phyloP scores from a whole-genome alignment of 2,113 vertebrate genomes.

The Melanocharis versteri region DNA sequence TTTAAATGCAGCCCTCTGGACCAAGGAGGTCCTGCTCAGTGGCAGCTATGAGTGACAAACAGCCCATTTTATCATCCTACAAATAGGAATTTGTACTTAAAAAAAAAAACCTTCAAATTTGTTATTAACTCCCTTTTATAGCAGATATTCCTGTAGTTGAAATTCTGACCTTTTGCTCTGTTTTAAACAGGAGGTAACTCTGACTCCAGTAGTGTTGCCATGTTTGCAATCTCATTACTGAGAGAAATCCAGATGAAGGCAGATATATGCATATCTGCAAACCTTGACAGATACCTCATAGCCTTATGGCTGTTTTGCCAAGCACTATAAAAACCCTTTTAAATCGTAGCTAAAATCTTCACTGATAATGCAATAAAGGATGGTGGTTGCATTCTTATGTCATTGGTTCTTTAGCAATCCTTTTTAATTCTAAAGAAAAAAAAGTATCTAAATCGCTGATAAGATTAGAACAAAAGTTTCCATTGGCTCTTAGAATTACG shows the following conservation, averaged over 20 bases:
- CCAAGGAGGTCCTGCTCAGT: background rate
- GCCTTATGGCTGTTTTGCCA: background rate
- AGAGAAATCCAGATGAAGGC: background rate
- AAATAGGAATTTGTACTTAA: background rate
- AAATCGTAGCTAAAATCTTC: background rate
- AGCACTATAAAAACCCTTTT: background rate
- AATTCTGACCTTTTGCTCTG: background rate
- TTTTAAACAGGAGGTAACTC: background rate
- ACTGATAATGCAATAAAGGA: background rate
- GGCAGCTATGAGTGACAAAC: background rate
- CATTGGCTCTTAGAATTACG: background rate
- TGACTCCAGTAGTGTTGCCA: background rate
- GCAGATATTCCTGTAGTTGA: background rate
- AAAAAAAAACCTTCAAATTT: background rate
- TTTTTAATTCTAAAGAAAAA: background rate
- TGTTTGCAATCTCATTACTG: background rate
- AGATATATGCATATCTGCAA: background rate
- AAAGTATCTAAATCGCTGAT: background rate
- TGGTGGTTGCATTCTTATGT: background rate
- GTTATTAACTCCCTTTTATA: background rate
- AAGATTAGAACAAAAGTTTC: background rate
- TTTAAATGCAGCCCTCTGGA: background rate
- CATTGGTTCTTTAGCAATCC: background rate
- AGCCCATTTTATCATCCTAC: background rate
- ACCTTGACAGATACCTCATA: background rate